Base-by-base conservation (phyloP, 2,888 invertebrate genomes). In the Pinctada fucata region DNA sequence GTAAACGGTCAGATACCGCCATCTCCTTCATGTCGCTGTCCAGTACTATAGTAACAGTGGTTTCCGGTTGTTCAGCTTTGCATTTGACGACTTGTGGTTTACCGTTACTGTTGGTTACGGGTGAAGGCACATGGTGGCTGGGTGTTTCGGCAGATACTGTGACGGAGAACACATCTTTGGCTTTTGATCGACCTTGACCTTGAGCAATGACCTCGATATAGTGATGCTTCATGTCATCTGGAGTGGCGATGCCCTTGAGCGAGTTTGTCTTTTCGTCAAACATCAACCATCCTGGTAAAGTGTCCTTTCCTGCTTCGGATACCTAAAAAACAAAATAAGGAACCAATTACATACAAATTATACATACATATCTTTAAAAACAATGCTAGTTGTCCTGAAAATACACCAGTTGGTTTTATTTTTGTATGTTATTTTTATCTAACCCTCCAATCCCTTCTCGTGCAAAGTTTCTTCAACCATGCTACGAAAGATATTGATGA, bases 171-270 rank as follows among this genome's bases (percentile, higher is more conserved):
- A 95, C 94, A 91, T 96, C 95, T 71, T 94, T 94, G 80, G 95
- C 95, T 49, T 86, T 77, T 50, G 87, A 82, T 66, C 81, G 81
- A 76, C 86, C 80, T n/a, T 79, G 76, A 51, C 90, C 91, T 31
- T 83, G 77, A 49, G 92, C 92, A 66, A 88, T 83, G 45, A 93
- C 92, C 79, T 91, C 89, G 49, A 93, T 85, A 83, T 94, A 94
- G 90, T 95, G 94, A 72, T 94, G 93, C 73, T 96, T 96, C 10
- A 95, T 91, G 91, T 97, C 88, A 50, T 85, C 71, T 63, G 89
- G 87, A 3, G 88, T 84, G 0, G 97, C 96, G 76, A 97, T 94
- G 31, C 97, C 97, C 92, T 95, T 94, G 90, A 97, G 94, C 78
- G 95, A 93, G n/a, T 95, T 95, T 83, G 95, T 94, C 75, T 93